These are phyloP conservation scores for Eleginops maclovinus DNA, from an alignment of 2,113 vertebrate species.

Conservation along the genomic window DNA sequence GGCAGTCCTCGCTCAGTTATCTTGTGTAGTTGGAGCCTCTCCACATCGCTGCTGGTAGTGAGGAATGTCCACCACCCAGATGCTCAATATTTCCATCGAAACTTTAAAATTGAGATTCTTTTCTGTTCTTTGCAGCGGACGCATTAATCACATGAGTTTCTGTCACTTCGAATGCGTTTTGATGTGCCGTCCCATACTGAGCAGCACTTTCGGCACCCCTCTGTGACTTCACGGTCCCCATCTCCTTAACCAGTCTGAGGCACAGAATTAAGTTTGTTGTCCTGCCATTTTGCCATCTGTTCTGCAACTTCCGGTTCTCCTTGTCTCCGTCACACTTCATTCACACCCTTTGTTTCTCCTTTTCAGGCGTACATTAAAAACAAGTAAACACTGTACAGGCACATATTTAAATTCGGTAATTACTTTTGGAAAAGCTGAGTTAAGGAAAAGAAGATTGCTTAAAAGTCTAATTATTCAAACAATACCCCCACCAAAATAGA, in stretches of 20 bases:
- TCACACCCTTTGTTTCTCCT: slow-evolving; percentile 15
- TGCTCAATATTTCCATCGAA: slow-evolving; percentile 29
- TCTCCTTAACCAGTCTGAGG: slow-evolving; percentile 42
- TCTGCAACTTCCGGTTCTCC: slow-evolving; percentile 51
- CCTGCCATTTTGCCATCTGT: slow-evolving; percentile 71
- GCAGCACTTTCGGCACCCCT: slow-evolving; percentile 57
- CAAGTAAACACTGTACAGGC: slow-evolving; percentile 16
- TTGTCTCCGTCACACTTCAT: slow-evolving; percentile 17
- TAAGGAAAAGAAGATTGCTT: slow-evolving; percentile 29
- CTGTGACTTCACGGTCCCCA: slow-evolving; percentile 50
- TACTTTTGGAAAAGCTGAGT: slow-evolving; percentile 35
- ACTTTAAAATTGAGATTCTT: slow-evolving; percentile 43
- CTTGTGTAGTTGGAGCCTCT: slow-evolving; percentile 33
- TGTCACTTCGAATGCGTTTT: slow-evolving; percentile 52
- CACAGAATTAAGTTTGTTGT: slow-evolving; percentile 66
- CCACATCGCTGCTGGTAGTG: slow-evolving; percentile 32
- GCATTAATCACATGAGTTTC: slow-evolving; percentile 50
- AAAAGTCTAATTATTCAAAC: slow-evolving; percentile 44
- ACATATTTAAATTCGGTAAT: slow-evolving; percentile 57
- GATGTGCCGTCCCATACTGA: slow-evolving; percentile 58
- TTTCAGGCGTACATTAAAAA: slow-evolving; percentile 26
- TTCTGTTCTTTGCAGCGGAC: slow-evolving; percentile 27
- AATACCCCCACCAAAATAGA: slow-evolving; percentile 4
- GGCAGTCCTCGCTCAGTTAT: slow-evolving; percentile 16
- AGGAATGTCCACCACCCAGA: slow-evolving; percentile 53